Percentiles rank a stretch among this genome's conserved stretches.
phyloP scores from a whole-genome alignment of 2,797 vertebrate species.

The Pachyuromys duprasi region DNA sequence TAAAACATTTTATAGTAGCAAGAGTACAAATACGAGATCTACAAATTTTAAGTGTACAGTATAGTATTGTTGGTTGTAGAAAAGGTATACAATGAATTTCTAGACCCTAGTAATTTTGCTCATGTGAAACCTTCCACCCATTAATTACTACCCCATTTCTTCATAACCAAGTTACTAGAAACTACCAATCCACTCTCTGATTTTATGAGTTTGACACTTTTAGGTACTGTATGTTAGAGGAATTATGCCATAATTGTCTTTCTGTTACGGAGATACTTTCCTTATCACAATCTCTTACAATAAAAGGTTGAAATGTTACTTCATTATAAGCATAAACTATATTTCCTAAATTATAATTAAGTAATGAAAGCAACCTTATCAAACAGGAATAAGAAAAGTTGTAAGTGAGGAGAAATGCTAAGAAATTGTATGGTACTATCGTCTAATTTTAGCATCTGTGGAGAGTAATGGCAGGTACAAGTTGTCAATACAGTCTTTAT shows the following conservation, averaged over 20 bases:
- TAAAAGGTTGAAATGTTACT: background rate
- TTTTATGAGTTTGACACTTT: background rate
- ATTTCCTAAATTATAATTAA: background rate
- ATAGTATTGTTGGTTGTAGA: background rate
- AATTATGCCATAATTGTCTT: background rate
- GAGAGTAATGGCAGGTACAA: background rate
- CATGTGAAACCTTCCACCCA: background rate
- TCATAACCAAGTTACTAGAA: background rate
- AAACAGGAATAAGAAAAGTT: background rate
- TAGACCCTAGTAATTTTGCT: background rate
- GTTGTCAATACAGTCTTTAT: background rate
- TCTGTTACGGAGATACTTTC: background rate
- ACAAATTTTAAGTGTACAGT: background rate
- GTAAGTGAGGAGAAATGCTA: background rate
- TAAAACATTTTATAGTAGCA: background rate
- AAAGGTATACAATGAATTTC: background rate
- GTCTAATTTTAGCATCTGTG: background rate
- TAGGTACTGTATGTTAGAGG: background rate
- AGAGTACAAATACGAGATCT: background rate
- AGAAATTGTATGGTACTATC: background rate
- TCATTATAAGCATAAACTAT: background rate
- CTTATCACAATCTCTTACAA: background rate
- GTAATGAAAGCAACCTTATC: background rate
- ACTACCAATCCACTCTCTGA: background rate
- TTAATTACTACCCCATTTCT: background rate